Evolutionary conservation across 2,113 vertebrate genomes (phyloP).

Genomic region (Labeo rohita): DNA sequence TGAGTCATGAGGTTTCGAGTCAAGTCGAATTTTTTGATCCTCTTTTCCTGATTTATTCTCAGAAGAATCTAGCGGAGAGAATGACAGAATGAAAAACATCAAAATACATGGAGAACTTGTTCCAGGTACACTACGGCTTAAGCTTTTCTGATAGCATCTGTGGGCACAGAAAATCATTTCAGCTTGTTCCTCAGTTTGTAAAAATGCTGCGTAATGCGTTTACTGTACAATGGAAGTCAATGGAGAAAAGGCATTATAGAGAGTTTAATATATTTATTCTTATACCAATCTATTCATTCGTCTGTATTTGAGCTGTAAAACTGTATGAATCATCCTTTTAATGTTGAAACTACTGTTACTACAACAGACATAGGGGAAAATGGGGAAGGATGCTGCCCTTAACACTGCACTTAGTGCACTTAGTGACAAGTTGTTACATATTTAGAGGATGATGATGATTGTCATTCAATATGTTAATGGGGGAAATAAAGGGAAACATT

Average conservation of each 20-base stretch:
- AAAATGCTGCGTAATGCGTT: neutral
- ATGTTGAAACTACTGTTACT: neutral
- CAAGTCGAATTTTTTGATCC: neutral
- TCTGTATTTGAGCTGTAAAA: neutral
- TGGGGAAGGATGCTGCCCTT: neutral
- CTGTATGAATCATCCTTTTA: neutral
- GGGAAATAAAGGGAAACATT: neutral
- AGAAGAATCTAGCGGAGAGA: neutral
- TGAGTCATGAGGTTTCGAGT: slow-evolving; percentile 27
- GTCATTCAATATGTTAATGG: neutral
- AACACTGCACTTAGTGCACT: too few species aligned
- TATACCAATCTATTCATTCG: neutral
- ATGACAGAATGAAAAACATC: neutral
- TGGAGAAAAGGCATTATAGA: neutral
- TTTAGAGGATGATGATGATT: neutral
- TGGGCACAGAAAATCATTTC: neutral
- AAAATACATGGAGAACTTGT: neutral
- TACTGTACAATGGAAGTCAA: neutral
- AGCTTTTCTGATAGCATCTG: neutral
- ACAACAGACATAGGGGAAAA: neutral
- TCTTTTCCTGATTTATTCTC: neutral
- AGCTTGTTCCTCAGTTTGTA: neutral
- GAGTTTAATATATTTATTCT: neutral
- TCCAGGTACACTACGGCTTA: neutral
- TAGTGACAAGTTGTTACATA: too few species aligned